Evolutionary conservation across 2,888 invertebrate genomes (phyloP).

Genomic region (Poecilobothrus nobilitatus): DNA sequence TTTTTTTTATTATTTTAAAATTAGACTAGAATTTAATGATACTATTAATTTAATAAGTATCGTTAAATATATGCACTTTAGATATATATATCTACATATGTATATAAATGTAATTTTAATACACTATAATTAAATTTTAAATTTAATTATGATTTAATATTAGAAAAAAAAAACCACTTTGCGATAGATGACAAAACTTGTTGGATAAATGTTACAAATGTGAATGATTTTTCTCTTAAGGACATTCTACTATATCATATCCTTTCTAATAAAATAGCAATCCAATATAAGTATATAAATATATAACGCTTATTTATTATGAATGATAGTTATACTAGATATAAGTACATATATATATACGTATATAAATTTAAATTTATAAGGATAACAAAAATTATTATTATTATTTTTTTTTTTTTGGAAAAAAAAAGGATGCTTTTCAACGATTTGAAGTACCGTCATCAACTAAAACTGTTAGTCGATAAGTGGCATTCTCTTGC

Average conservation of each 20-base stretch:
- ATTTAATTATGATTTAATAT: not conserved
- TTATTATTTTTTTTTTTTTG: not conserved
- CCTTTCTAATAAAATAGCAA: no score
- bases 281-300: no score
- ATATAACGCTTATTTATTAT: no score
- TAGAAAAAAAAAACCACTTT: not conserved
- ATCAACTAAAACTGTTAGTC: conserved; percentile 12
- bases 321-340: no score
- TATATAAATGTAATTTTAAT: not conserved
- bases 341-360: not conserved
- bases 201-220: not conserved
- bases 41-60: no score
- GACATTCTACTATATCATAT: not conserved
- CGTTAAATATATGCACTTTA: no score
- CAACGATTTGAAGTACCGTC: conserved; percentile 11
- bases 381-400: conserved; percentile 5
- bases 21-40: no score
- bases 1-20: no score
- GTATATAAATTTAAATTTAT: not conserved
- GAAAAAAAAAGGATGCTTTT: conserved; percentile 9
- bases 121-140: not conserved
- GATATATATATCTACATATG: not conserved
- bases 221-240: not conserved
- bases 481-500: conserved; percentile 10
- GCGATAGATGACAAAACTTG: not conserved